Conservation (phyloP, 2,888 invertebrate species). For the Coenonympha arcania region DNA sequence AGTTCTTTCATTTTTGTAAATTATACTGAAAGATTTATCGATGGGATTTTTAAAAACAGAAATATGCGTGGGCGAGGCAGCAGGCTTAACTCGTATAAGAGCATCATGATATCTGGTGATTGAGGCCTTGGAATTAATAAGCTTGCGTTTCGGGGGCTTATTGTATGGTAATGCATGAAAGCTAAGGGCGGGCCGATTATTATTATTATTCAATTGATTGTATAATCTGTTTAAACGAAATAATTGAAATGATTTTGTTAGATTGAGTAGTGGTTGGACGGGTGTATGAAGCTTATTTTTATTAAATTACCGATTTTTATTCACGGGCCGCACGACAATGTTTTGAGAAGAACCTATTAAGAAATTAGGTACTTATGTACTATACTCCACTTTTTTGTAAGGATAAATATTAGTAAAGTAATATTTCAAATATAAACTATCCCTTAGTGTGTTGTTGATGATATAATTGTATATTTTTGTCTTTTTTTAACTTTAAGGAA, state of each 20-base stretch:
- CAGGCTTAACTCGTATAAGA: constrained; percentile 35
- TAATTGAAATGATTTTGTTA: constrained; percentile 11
- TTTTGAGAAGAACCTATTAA: too few relatives aligned
- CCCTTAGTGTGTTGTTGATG: too few relatives aligned
- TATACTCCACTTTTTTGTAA: too few relatives aligned
- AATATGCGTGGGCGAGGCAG: too few relatives aligned
- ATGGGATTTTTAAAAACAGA: too few relatives aligned
- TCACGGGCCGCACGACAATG: too few relatives aligned
- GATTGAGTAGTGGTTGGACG: not conserved
- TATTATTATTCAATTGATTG: constrained; percentile 11
- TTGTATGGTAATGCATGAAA: constrained; percentile 56
- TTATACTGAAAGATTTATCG: too few relatives aligned
- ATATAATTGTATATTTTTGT: too few relatives aligned
- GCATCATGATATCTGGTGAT: constrained; percentile 30
- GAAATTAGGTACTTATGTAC: too few relatives aligned
- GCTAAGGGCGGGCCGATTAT: constrained; percentile 22
- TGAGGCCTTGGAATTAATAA: constrained; percentile 40
- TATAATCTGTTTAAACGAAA: constrained; percentile 10
- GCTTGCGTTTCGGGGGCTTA: constrained; percentile 41
- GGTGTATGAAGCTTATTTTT: constrained; percentile 1
- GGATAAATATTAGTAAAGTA: too few relatives aligned
- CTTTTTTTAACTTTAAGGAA: not conserved
- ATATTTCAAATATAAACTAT: too few relatives aligned
- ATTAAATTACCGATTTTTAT: not conserved
- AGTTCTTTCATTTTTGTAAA: too few relatives aligned